Evolutionary conservation across 1,140 invertebrate genomes (phyloP).

Genomic region (Macrobrachium rosenbergii): DNA sequence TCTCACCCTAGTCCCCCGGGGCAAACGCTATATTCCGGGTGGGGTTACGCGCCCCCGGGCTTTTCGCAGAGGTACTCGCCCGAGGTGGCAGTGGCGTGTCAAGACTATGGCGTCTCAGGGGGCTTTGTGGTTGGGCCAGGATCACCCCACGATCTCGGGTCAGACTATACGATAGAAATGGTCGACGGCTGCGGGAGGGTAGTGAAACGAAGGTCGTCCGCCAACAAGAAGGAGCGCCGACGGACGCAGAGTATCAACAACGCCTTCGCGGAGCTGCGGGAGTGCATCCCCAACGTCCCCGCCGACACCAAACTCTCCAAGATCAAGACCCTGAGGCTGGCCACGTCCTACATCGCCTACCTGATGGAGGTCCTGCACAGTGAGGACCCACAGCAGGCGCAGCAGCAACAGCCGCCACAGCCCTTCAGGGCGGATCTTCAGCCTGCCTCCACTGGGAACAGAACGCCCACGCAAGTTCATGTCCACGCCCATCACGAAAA

Average conservation of each 20-base stretch:
- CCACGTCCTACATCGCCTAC: constrained; percentile 93
- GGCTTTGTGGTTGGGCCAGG: constrained; percentile 39
- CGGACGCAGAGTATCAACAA: constrained; percentile 94
- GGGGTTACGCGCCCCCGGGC: constrained; percentile 54
- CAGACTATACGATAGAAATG: constrained; percentile 18
- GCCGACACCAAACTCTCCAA: constrained; percentile 95
- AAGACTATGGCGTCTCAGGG: constrained; percentile 38
- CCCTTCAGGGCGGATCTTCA: not conserved
- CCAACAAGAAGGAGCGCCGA: constrained; percentile 94
- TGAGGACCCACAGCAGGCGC: constrained; percentile 17
- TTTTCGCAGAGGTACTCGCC: constrained; percentile 41
- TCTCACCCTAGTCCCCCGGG: constrained; percentile 49
- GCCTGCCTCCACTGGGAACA: too few species aligned
- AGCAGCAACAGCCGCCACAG: constrained; percentile 2
- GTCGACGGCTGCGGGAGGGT: constrained; percentile 42
- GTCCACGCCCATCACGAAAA: constrained; percentile 32
- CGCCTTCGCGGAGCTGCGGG: constrained; percentile 90
- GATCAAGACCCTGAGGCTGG: constrained; percentile 88
- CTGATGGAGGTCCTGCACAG: constrained; percentile 78
- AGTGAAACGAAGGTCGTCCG: constrained; percentile 68
- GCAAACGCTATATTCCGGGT: constrained; percentile 46
- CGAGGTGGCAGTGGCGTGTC: constrained; percentile 41
- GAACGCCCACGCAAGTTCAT: not conserved
- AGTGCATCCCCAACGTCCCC: constrained; percentile 96
- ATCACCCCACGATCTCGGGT: not conserved